Conservation (phyloP, 2,113 vertebrate genomes). For the Empidonax alnorum region DNA sequence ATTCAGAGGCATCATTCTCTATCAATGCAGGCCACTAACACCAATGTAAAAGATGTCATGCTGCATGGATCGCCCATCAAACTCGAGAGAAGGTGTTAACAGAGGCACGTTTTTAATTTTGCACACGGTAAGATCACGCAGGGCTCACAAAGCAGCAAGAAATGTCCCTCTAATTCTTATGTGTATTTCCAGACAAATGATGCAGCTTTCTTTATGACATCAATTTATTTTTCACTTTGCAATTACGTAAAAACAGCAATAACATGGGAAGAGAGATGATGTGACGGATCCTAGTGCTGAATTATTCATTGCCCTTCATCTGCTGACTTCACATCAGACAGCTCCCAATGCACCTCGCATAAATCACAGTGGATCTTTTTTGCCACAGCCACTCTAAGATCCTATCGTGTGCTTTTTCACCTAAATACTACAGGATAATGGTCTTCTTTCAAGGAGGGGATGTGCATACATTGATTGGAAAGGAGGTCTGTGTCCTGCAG, state of each 20-base stretch:
- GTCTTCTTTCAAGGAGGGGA: conserved; percentile 21
- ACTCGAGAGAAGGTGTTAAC: conserved; percentile 36
- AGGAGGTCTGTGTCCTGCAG: neutral
- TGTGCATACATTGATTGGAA: neutral
- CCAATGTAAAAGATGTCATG: neutral
- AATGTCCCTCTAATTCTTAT: conserved; percentile 35
- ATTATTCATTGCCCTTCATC: conserved; percentile 80
- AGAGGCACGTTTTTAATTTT: conserved; percentile 67
- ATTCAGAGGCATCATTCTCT: conserved; percentile 20
- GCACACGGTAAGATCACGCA: neutral
- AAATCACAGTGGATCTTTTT: conserved; percentile 71
- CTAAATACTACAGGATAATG: conserved; percentile 45
- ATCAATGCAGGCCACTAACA: neutral
- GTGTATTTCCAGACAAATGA: conserved; percentile 62
- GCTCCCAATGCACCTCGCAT: conserved; percentile 60
- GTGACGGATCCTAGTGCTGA: conserved; percentile 68
- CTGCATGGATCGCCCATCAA: neutral
- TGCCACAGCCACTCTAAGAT: conserved; percentile 67
- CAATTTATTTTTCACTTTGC: conserved; percentile 79
- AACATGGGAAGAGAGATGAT: conserved; percentile 72
- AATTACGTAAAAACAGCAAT: conserved; percentile 79
- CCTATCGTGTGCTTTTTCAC: conserved; percentile 55
- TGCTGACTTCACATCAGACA: conserved; percentile 76
- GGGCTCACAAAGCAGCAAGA: conserved; percentile 43
- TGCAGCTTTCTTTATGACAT: conserved; percentile 75